These are phyloP conservation scores for Cygnus buccinator DNA, from an alignment of 2,113 vertebrate genomes.

Conservation along the genomic window DNA sequence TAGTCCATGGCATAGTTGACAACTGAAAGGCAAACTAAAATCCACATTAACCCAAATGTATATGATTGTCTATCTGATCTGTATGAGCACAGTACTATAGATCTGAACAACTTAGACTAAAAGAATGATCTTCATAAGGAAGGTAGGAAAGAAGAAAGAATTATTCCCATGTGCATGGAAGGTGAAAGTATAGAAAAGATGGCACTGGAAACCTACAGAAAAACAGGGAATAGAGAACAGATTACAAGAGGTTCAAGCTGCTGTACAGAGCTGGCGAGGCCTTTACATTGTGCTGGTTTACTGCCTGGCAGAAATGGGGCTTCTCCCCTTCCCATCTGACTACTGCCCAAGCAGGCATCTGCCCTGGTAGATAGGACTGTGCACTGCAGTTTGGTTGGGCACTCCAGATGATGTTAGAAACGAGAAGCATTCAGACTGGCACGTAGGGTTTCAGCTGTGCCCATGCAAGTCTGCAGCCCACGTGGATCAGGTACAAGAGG, in stretches of 20 bases:
- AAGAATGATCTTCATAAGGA: background rate
- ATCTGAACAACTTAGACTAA: background rate
- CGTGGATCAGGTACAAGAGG: fast-evolving
- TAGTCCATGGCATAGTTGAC: background rate
- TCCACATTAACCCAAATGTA: background rate
- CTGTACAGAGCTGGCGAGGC: background rate
- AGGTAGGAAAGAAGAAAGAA: background rate
- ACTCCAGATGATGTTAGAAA: background rate
- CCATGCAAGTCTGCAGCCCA: background rate
- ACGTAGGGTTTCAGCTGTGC: background rate
- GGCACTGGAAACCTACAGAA: background rate
- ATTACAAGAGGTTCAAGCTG: background rate
- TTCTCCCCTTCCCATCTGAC: background rate
- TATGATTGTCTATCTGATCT: background rate
- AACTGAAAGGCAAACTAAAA: background rate
- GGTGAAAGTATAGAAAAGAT: background rate
- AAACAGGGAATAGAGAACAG: background rate
- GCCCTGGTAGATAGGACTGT: fast-evolving
- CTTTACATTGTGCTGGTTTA: background rate
- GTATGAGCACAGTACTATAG: background rate
- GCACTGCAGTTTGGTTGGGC: background rate
- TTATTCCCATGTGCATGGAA: background rate
- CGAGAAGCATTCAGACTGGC: background rate
- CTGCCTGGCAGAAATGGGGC: background rate
- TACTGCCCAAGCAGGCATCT: background rate